phyloP scores from a whole-genome alignment of 2,113 vertebrate genomes.

The Ictalurus furcatus region DNA sequence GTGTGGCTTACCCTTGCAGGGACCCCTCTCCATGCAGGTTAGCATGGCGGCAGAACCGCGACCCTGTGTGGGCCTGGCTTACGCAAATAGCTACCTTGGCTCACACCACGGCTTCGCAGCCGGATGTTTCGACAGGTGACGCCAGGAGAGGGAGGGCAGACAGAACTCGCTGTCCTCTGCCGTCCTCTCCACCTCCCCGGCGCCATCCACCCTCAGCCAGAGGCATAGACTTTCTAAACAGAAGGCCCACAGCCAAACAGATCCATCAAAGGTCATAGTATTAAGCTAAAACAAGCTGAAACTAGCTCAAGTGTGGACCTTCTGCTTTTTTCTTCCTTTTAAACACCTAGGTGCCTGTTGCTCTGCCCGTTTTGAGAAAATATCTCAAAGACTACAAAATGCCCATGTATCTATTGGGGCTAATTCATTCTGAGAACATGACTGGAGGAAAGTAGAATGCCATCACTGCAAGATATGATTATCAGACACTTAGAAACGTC shows the following conservation, averaged over 20 bases:
- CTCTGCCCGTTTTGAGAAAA: constrained; percentile 7
- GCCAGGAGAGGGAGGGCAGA: constrained; percentile 76
- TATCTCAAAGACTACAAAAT: not conserved
- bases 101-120: constrained; percentile 70
- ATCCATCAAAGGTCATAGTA: constrained; percentile 53
- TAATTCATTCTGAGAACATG: not conserved
- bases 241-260: constrained; percentile 36
- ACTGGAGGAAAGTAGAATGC: not conserved
- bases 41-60: constrained; percentile 74
- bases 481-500: constrained; percentile 23
- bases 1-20: constrained; percentile 71
- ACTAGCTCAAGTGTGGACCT: not conserved
- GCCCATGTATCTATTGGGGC: not conserved
- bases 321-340: not conserved
- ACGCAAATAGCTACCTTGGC: constrained; percentile 75
- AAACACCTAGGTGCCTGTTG: constrained; percentile 35
- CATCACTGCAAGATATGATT: not conserved
- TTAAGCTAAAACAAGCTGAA: constrained; percentile 43
- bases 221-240: constrained; percentile 49
- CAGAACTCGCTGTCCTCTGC: constrained; percentile 51
- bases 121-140: constrained; percentile 83
- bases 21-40: constrained; percentile 79
- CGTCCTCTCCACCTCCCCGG: constrained; percentile 53
- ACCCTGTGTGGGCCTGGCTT: constrained; percentile 73
- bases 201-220: constrained; percentile 42